Evolutionary conservation across 2,888 invertebrate genomes (phyloP).

Genomic region (Steromphala cineraria): DNA sequence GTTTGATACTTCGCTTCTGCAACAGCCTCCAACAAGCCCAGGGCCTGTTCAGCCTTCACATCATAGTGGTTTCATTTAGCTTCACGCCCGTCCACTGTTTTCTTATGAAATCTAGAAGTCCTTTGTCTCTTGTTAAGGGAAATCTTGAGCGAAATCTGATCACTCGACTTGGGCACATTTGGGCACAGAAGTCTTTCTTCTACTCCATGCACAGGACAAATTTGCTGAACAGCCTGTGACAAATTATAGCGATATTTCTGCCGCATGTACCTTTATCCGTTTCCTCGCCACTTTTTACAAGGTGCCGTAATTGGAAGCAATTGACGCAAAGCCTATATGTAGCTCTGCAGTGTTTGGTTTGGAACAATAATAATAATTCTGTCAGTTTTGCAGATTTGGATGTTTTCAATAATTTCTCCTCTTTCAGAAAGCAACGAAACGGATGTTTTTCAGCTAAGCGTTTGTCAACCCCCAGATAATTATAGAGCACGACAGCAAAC

Average conservation of each 20-base stretch:
- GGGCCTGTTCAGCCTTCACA: not conserved
- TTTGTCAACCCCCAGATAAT: not conserved
- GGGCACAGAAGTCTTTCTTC: not conserved
- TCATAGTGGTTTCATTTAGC: not conserved
- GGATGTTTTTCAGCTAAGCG: not conserved
- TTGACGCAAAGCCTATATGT: not conserved
- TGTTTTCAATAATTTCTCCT: slow-evolving; percentile 6
- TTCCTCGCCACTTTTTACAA: not conserved
- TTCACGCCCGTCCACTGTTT: slow-evolving; percentile 18
- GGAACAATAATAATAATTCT: not conserved
- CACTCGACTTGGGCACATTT: not conserved
- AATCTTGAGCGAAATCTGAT: not conserved
- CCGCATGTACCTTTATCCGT: not conserved
- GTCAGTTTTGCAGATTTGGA: not conserved
- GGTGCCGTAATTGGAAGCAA: not conserved
- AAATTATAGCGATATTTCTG: slow-evolving; percentile 11
- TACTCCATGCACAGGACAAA: not conserved
- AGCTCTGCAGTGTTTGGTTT: not conserved
- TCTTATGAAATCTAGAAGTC: slow-evolving; percentile 24
- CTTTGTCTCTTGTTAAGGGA: slow-evolving; percentile 18
- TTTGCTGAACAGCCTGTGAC: not conserved
- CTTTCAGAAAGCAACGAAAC: not conserved
- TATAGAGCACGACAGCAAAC: not conserved
- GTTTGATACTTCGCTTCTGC: too few relatives aligned
- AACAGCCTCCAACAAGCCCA: not conserved